These are phyloP conservation scores for honey bee (Apis mellifera) DNA, from an alignment of 1,140 invertebrate species.

Conservation along the genomic window DNA sequence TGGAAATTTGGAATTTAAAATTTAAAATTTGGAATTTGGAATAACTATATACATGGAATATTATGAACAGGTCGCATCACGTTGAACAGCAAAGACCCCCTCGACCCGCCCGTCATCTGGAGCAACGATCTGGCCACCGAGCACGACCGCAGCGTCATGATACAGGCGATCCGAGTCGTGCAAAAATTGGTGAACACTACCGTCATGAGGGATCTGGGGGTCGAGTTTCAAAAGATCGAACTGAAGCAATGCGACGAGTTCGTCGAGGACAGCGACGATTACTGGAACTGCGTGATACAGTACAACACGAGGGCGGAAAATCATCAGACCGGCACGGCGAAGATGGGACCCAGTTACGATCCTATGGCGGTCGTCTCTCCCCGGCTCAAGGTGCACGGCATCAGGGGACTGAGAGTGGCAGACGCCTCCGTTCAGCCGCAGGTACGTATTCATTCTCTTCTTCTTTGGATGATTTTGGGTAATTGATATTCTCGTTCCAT, in stretches of 20 bases:
- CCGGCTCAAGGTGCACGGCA: slow-evolving; percentile 77
- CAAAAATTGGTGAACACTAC: slow-evolving; percentile 68
- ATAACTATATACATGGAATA: too few species aligned
- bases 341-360: slow-evolving; percentile 82
- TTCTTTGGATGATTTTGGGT: too few species aligned
- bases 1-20: too few species aligned
- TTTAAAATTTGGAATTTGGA: too few species aligned
- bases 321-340: slow-evolving; percentile 83
- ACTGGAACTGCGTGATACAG: slow-evolving; percentile 82
- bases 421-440: slow-evolving; percentile 79
- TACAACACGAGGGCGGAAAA: slow-evolving; percentile 80
- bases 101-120: slow-evolving; percentile 83
- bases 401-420: slow-evolving; percentile 78
- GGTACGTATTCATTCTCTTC: too few species aligned
- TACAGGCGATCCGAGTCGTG: slow-evolving; percentile 75
- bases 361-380: slow-evolving; percentile 80
- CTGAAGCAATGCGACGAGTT: slow-evolving; percentile 63
- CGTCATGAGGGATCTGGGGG: slow-evolving; percentile 63
- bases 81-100: slow-evolving; percentile 80
- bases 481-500: too few species aligned
- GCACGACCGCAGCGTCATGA: slow-evolving; percentile 76
- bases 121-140: slow-evolving; percentile 82
- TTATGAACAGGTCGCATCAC: slow-evolving; percentile 83
- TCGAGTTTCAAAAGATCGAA: slow-evolving; percentile 52
- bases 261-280: slow-evolving; percentile 75